Conservation (phyloP, 2,113 vertebrate species). For the Gila orcuttii region DNA sequence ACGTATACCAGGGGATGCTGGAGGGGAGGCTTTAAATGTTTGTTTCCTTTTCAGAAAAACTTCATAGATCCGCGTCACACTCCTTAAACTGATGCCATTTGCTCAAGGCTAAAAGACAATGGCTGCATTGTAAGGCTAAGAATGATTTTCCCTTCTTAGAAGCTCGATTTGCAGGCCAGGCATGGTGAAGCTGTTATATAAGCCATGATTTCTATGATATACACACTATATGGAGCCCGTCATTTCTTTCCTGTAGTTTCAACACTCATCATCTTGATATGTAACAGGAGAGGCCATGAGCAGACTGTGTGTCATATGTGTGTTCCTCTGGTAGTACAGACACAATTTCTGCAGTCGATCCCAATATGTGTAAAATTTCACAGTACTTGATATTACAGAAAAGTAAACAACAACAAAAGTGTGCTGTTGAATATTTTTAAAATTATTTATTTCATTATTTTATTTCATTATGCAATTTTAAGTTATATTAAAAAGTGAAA, state of each 20-base stretch:
- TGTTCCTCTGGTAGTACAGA: slow-evolving; percentile 1
- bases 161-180: slow-evolving; percentile 20
- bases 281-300: slow-evolving; percentile 45
- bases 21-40: slow-evolving; percentile 21
- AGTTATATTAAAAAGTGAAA: not conserved
- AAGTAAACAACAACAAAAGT: not conserved
- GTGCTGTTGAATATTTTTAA: not conserved
- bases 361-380: not conserved
- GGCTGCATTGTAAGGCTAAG: slow-evolving; percentile 44
- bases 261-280: slow-evolving; percentile 41
- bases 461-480: not conserved
- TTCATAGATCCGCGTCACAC: slow-evolving; percentile 4
- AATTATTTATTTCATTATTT: not conserved
- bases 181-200: slow-evolving; percentile 41
- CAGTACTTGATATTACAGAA: not conserved
- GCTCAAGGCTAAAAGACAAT: slow-evolving; percentile 44
- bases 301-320: not conserved
- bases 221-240: not conserved
- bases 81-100: slow-evolving; percentile 23
- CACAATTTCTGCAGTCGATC: not conserved
- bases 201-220: slow-evolving; percentile 15
- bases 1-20: not conserved
- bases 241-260: slow-evolving; percentile 34
- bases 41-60: slow-evolving; percentile 38
- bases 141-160: slow-evolving; percentile 28